phyloP scores from a whole-genome alignment of 2,888 invertebrate genomes.

The Phrixothrix hirtus region DNA sequence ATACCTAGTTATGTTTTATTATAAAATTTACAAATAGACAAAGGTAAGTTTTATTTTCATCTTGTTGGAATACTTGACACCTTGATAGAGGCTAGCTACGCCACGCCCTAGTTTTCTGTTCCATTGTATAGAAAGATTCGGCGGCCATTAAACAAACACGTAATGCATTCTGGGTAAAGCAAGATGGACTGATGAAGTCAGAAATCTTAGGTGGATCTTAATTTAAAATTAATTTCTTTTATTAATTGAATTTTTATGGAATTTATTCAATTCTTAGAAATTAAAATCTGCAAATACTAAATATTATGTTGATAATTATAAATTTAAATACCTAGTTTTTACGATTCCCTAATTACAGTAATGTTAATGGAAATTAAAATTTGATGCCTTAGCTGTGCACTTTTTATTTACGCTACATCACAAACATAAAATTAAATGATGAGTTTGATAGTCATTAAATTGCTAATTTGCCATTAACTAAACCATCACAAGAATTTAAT shows the following conservation, averaged over 20 bases:
- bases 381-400: too few species aligned
- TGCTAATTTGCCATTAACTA: slow-evolving; percentile 24
- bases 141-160: slow-evolving; percentile 32
- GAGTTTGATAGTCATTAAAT: slow-evolving; percentile 19
- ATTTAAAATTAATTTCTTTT: background rate
- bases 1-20: slow-evolving; percentile 1
- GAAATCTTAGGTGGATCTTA: slow-evolving; percentile 20
- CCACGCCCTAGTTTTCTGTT: slow-evolving; percentile 50
- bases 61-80: slow-evolving; percentile 19
- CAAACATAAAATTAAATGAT: slow-evolving; percentile 12
- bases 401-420: too few species aligned
- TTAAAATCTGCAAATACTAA: too few species aligned
- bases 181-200: slow-evolving; percentile 24
- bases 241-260: too few species aligned
- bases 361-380: too few species aligned
- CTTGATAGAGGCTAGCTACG: slow-evolving; percentile 39
- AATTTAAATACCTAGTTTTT: too few species aligned
- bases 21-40: background rate
- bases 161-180: slow-evolving; percentile 31
- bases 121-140: slow-evolving; percentile 47
- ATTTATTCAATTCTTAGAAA: too few species aligned
- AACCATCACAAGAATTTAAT: slow-evolving; percentile 25
- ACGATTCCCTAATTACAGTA: too few species aligned
- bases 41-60: slow-evolving; percentile 20
- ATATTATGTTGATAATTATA: too few species aligned